Percentiles rank a stretch among this genome's conserved stretches.
These are phyloP conservation scores for Pseudopleuronectes americanus DNA, from an alignment of 2,797 vertebrate species.

Conservation along the genomic window DNA sequence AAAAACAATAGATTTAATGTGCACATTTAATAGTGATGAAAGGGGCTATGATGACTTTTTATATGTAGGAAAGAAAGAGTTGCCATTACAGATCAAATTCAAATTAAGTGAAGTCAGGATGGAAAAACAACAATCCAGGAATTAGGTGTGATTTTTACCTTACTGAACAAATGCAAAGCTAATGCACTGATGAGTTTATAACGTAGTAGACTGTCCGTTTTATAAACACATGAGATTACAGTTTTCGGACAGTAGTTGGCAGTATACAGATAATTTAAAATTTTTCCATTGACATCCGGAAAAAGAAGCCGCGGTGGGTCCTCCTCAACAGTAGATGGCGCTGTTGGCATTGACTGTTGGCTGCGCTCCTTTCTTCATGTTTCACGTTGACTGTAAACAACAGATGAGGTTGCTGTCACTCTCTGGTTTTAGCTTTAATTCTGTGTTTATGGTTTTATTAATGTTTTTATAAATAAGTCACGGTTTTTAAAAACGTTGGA, in stretches of 20 bases:
- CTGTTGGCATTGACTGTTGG: background rate
- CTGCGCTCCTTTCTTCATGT: background rate
- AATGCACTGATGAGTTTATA: background rate
- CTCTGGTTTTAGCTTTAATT: background rate
- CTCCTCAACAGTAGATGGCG: constrained; percentile 53
- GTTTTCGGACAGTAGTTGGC: constrained; percentile 38
- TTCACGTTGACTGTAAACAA: constrained; percentile 71
- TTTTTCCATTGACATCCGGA: background rate
- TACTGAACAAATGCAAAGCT: background rate
- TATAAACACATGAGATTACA: background rate
- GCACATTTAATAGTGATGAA: no score
- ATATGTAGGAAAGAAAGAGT: no score
- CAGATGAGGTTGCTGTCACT: background rate
- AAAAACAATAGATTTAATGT: no score
- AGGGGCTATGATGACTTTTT: no score
- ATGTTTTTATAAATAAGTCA: background rate
- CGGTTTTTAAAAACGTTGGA: background rate
- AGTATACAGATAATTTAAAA: background rate
- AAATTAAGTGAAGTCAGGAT: no score
- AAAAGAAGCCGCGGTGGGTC: background rate
- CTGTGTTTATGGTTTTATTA: fast-evolving
- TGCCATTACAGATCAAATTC: no score
- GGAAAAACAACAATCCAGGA: no score
- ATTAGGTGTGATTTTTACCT: no score
- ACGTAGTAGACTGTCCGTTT: no score